Base-by-base conservation (phyloP, 2,113 vertebrate genomes). In the Cryptotis parvus region DNA sequence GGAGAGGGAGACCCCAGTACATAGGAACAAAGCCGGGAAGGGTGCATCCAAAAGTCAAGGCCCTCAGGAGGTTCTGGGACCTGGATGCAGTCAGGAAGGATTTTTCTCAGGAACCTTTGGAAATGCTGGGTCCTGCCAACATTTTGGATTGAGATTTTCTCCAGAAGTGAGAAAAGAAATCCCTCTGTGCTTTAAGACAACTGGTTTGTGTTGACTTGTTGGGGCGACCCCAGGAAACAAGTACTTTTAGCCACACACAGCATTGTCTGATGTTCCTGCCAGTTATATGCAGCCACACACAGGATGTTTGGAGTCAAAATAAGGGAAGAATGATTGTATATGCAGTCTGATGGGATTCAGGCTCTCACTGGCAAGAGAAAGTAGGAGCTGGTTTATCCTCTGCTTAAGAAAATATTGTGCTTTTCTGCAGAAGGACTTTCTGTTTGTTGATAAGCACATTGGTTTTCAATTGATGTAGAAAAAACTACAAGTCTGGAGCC, bases 371-470 rank as follows among this genome's bases (percentile, higher is more conserved):
- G 74, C 26, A 49, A 66, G 66, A 83, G 26, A 43, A 86, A 68
- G 55, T 3, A 39, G 77, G 33, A n/a, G 14, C 14, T 5, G 12
- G 20, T 27, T 41, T 72, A n/a, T 80, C 61, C 26, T 7, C 77
- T 15, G 6, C 20, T 2, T 75, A 63, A 74, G 61, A 74, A 92
- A 83, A 69, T 37, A 63, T 0, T 9, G 4, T 24, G 61, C n/a
- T 75, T 92, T 37, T 70, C 37, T 76, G 31, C 24, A 49, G 49
- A 41, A 18, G 27, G 33, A 37, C 52, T 95, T 83, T 77, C 65
- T n/a, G 24, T 78, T 45, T 75, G 70, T n/a, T 83, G 63, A 69
- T 33, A 69, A 72, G 35, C 77, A 95, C 77, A 82, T 14, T 41
- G 77, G 72, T 81, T 79, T 78, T 81, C 81, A 74, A 16, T 83